A percentile compares a stretch with the other conserved stretches of the same genome.
These are phyloP conservation scores for Anoplolepis gracilipes DNA, from an alignment of 1,140 invertebrate species.

Conservation along the genomic window DNA sequence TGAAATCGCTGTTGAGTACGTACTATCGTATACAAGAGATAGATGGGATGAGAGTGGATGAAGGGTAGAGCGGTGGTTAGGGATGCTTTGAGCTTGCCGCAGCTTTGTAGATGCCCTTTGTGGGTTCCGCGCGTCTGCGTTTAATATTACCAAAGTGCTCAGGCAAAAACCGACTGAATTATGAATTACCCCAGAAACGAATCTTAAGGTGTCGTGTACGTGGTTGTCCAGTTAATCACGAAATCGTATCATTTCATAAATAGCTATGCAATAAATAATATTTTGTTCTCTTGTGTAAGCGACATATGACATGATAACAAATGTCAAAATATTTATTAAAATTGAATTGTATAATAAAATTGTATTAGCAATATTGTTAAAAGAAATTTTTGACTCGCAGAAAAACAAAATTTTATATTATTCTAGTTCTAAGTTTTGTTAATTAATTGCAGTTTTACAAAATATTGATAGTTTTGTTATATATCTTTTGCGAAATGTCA, in stretches of 20 bases:
- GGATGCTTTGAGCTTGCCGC: conserved; percentile 79
- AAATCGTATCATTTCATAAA: not conserved
- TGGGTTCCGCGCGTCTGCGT: conserved; percentile 75
- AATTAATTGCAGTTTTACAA: not conserved
- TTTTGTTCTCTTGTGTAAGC: not conserved
- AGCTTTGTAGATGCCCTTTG: conserved; percentile 80
- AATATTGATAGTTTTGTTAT: not conserved
- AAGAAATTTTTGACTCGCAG: not conserved
- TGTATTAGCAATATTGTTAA: conserved; percentile 3
- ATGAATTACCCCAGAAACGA: conserved; percentile 74
- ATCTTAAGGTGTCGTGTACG: conserved; percentile 35
- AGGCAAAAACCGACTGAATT: conserved; percentile 81
- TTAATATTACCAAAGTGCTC: conserved; percentile 83
- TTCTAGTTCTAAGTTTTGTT: not conserved
- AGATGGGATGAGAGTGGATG: conserved; percentile 50
- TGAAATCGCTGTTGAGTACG: conserved; percentile 29
- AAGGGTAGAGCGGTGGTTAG: conserved; percentile 59
- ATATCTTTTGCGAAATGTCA: not conserved
- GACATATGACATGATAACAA: not conserved
- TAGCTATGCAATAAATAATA: not conserved
- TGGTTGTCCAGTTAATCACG: conserved; percentile 30
- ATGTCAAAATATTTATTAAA: conserved; percentile 5
- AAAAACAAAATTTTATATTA: not conserved
- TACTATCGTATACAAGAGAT: conserved; percentile 50
- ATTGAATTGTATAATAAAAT: not conserved